Percentiles rank a stretch among this genome's conserved stretches.
Evolutionary conservation across 2,797 vertebrate species (phyloP).

Genomic region (Octomys mimax): DNA sequence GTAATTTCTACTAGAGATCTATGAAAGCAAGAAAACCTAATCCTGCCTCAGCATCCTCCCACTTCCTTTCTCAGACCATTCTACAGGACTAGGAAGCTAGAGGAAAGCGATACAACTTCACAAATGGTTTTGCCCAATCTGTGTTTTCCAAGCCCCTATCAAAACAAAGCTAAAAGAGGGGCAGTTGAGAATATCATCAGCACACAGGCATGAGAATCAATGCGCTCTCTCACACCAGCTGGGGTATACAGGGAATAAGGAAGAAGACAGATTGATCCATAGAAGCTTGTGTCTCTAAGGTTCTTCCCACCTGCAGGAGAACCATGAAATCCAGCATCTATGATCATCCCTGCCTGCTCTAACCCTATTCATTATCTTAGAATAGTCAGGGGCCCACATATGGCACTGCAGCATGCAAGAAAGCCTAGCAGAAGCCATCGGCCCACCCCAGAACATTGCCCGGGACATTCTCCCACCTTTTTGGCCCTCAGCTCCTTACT

Average conservation of each 20-base stretch:
- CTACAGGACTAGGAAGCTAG: neutral
- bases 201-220: neutral
- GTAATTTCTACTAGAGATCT: neutral
- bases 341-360: neutral
- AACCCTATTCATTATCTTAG: neutral
- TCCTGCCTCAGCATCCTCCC: neutral
- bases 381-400: neutral
- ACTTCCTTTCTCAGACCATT: neutral
- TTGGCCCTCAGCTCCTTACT: neutral
- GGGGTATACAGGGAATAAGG: neutral
- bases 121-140: neutral
- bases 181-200: neutral
- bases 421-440: neutral
- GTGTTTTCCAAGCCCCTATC: neutral
- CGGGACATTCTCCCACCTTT: neutral
- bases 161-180: neutral
- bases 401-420: neutral
- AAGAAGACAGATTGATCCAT: neutral
- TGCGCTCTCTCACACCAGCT: neutral
- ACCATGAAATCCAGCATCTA: neutral
- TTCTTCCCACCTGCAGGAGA: neutral
- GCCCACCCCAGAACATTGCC: neutral
- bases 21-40: neutral
- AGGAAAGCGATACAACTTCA: neutral
- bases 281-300: neutral